Evolutionary conservation across 2,113 vertebrate species (phyloP), one percentile per base, ranked within the genome.

Genomic region (Triplophysa dalaica): DNA sequence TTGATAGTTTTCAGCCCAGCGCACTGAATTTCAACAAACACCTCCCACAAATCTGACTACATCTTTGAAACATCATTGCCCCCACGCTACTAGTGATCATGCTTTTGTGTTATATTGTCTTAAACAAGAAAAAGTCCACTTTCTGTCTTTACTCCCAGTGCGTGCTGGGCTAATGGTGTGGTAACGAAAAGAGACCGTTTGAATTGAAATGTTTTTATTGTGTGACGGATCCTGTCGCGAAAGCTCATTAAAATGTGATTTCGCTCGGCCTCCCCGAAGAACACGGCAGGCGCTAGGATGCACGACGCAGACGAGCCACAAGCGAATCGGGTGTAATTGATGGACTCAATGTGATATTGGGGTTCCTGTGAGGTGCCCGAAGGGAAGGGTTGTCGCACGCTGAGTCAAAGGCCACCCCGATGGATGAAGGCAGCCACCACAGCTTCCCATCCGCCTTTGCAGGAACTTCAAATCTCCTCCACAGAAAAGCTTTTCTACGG

Each of bases 211-310:
- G 60, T 65, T 70, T 68, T 70, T 50, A 70, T 63, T 60, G 77
- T 64, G 8, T 17, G 38, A 66, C 21, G 24, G 29, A 21, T 68
- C 81, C 58, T 79, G 43, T 66, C 48, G 65, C 21, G 81, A 78
- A 81, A 83, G 70, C 65, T 83, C 78, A 78, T 82, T 82, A 81
- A 80, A 81, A 73, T 43, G 64, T 81, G 67, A 81, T 84, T 84
- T 67, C 19, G 14, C 14, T 16, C 70, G 33, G 67, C 38, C 38
- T 70, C 54, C 68, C 63, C 56, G 60, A 67, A 66, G 65, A 22
- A 63, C 52, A 11, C 7, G 4, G 48, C 19, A 43, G 45, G 63
- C 60, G 54, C 52, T 4, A 13, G 52, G 43, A 65, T 56, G 56
- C 58, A 21, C 19, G 6, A 16, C 2, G 50, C 12, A 61, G 38